Conservation (phyloP, 2,888 invertebrate species). For the Helobdella robusta region DNA sequence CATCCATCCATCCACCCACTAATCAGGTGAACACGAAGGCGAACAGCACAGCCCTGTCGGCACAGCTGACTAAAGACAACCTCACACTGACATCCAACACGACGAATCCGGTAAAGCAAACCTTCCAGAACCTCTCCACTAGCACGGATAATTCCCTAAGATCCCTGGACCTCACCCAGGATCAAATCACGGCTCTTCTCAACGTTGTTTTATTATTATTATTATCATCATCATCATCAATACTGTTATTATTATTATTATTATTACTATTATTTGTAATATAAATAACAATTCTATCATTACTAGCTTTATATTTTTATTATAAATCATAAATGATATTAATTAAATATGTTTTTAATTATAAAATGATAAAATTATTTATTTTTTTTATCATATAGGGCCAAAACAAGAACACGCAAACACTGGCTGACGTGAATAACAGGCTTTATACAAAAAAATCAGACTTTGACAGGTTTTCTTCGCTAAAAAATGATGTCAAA, state of each 20-base stretch:
- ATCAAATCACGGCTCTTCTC: too few relatives aligned
- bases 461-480: constrained; percentile 10
- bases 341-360: too few relatives aligned
- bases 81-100: background rate
- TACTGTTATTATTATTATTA: too few relatives aligned
- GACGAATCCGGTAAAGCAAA: constrained; percentile 2
- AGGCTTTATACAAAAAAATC: background rate
- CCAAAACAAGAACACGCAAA: background rate
- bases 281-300: too few relatives aligned
- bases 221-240: too few relatives aligned
- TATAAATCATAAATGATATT: too few relatives aligned
- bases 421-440: background rate
- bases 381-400: background rate
- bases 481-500: background rate
- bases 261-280: too few relatives aligned
- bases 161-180: constrained; percentile 13
- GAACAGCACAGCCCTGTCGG: constrained; percentile 5
- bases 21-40: constrained; percentile 8
- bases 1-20: too few relatives aligned
- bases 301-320: too few relatives aligned
- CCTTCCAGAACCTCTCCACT: constrained; percentile 9
- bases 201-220: too few relatives aligned
- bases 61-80: background rate
- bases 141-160: background rate
- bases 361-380: too few relatives aligned